Percentiles rank a stretch among this genome's conserved stretches.
Evolutionary conservation across 2,888 invertebrate species (phyloP).

Genomic region (Diplazon laetatorius): DNA sequence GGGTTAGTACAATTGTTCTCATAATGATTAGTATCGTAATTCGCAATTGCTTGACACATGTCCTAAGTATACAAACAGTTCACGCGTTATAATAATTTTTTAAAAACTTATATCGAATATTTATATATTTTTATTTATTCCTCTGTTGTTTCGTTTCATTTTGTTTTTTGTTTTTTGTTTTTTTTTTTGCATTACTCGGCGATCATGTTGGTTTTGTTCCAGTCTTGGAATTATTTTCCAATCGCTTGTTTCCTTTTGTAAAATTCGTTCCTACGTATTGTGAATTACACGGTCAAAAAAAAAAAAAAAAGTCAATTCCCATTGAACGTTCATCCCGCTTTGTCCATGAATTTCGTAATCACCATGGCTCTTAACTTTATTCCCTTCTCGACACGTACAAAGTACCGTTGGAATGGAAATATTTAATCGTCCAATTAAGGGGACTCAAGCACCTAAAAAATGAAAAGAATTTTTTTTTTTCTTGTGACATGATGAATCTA

Average conservation of each 20-base stretch:
- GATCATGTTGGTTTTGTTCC: slow-evolving; percentile 38
- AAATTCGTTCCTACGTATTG: slow-evolving; percentile 18
- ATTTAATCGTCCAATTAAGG: too few relatives aligned
- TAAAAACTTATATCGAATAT: slow-evolving; percentile 23
- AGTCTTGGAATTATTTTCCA: not conserved
- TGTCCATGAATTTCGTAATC: slow-evolving; percentile 31
- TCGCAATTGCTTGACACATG: slow-evolving; percentile 77
- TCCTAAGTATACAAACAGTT: slow-evolving; percentile 77
- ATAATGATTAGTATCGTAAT: slow-evolving; percentile 72
- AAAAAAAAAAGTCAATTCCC: slow-evolving; percentile 77
- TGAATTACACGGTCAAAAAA: slow-evolving; percentile 63
- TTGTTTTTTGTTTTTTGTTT: not conserved
- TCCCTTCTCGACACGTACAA: too few relatives aligned
- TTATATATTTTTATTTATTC: slow-evolving; percentile 52
- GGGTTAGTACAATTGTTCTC: slow-evolving; percentile 70
- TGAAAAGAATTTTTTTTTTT: too few relatives aligned
- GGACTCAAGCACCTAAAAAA: too few relatives aligned
- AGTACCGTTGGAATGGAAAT: too few relatives aligned
- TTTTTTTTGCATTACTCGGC: slow-evolving; percentile 42
- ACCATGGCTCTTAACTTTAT: slow-evolving; percentile 9
- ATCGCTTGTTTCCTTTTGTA: slow-evolving; percentile 17
- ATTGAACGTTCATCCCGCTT: slow-evolving; percentile 55
- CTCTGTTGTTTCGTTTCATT: not conserved
- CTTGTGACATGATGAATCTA: too few relatives aligned
- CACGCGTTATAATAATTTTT: slow-evolving; percentile 36